These are phyloP conservation scores for Oxycera nigricornis DNA, from an alignment of 2,888 invertebrate genomes.

Conservation along the genomic window DNA sequence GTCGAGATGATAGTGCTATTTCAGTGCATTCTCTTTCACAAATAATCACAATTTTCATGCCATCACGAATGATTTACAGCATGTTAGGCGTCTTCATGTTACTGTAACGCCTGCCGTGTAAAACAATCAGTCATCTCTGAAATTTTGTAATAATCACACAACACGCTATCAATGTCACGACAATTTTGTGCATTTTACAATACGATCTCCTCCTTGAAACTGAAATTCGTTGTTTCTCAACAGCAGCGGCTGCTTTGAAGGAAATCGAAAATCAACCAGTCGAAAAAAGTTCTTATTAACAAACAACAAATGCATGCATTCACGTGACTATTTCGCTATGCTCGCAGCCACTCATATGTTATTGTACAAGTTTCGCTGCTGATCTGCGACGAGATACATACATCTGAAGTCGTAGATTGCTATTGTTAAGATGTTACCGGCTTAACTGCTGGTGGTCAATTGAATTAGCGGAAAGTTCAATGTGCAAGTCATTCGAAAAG, in stretches of 20 bases:
- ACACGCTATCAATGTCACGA: constrained; percentile 33
- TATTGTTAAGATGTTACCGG: background rate
- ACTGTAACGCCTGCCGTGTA: constrained; percentile 30
- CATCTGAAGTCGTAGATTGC: background rate
- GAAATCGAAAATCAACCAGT: no score
- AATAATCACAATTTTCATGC: no score
- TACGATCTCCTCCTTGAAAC: constrained; percentile 8
- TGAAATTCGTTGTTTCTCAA: background rate
- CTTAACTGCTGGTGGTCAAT: background rate
- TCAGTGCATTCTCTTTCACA: no score
- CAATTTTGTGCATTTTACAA: background rate
- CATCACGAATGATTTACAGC: background rate
- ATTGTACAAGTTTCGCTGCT: background rate
- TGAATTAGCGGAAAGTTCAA: background rate
- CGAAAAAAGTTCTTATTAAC: background rate
- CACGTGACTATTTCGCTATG: constrained; percentile 22
- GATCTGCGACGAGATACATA: background rate
- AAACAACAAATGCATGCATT: constrained; percentile 27
- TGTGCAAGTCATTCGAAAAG: background rate
- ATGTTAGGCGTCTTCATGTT: background rate
- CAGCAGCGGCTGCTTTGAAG: no score
- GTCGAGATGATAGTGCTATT: no score
- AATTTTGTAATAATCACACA: constrained; percentile 11
- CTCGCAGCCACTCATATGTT: background rate
- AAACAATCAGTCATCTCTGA: constrained; percentile 32